These are phyloP conservation scores for Peromyscus nudipes DNA, from an alignment of 2,797 vertebrate species.

Conservation along the genomic window DNA sequence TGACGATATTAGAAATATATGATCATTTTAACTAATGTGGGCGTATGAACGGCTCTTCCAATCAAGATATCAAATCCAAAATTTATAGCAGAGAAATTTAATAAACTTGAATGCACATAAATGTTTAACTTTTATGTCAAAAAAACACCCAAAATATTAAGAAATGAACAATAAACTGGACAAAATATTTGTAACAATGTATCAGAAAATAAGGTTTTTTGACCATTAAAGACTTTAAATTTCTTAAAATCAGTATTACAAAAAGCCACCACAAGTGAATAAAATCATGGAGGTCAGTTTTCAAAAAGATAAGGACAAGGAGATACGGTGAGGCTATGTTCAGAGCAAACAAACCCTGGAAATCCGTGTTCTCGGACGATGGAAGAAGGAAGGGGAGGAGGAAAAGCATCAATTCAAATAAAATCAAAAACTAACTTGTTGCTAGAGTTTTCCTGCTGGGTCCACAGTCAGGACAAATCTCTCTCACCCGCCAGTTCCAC, in stretches of 20 bases:
- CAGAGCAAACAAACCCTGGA: neutral
- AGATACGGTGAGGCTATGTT: neutral
- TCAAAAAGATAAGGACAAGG: slow-evolving; percentile 14
- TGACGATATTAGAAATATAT: neutral
- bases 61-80: slow-evolving; percentile 4
- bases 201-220: slow-evolving; percentile 9
- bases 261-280: neutral
- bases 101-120: neutral
- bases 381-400: neutral
- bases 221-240: slow-evolving; percentile 29
- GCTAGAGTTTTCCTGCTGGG: too few relatives aligned
- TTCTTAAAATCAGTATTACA: neutral
- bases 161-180: slow-evolving; percentile 16
- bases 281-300: neutral
- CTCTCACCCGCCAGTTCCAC: too few relatives aligned
- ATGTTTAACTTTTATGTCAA: slow-evolving; percentile 32
- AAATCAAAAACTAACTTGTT: too few relatives aligned
- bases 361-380: neutral
- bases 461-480: too few relatives aligned
- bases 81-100: neutral
- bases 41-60: neutral
- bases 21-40: neutral
- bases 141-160: neutral
- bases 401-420: neutral
- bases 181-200: neutral